These are phyloP conservation scores for Clarias platycephalus DNA, from an alignment of 2,797 vertebrate genomes.

Conservation along the genomic window DNA sequence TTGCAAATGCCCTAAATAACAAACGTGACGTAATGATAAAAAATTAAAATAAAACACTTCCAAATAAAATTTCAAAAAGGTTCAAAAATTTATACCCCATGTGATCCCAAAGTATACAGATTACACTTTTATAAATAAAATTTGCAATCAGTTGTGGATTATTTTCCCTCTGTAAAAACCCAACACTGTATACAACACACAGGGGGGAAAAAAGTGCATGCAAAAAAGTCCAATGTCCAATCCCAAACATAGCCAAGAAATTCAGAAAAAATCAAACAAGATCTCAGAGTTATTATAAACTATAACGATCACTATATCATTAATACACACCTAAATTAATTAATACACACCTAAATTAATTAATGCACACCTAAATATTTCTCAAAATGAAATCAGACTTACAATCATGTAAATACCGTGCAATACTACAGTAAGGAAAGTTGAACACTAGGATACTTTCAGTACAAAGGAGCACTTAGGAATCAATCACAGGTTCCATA, in stretches of 20 bases:
- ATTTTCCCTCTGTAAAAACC: not conserved
- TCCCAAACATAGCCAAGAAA: not conserved
- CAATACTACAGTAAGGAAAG: not conserved
- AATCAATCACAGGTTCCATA: slow-evolving; percentile 61
- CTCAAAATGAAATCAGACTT: not conserved
- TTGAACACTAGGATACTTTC: slow-evolving; percentile 27
- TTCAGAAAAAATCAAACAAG: not conserved
- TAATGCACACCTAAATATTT: not conserved
- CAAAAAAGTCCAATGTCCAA: not conserved
- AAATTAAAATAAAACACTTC: too few relatives aligned
- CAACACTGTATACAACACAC: slow-evolving; percentile 21
- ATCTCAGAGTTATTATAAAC: not conserved
- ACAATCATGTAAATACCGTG: not conserved
- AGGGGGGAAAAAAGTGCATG: slow-evolving; percentile 31
- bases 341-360: not conserved
- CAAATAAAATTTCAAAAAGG: too few relatives aligned
- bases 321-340: not conserved
- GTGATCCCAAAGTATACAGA: not conserved
- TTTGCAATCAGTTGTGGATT: not conserved
- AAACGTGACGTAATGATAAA: not conserved
- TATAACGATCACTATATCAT: not conserved
- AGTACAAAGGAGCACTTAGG: slow-evolving; percentile 60
- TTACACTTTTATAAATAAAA: not conserved
- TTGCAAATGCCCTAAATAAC: not conserved
- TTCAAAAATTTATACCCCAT: too few relatives aligned